Evolutionary conservation across 2,797 vertebrate species (phyloP).

Genomic region (Clarias pachynema): DNA sequence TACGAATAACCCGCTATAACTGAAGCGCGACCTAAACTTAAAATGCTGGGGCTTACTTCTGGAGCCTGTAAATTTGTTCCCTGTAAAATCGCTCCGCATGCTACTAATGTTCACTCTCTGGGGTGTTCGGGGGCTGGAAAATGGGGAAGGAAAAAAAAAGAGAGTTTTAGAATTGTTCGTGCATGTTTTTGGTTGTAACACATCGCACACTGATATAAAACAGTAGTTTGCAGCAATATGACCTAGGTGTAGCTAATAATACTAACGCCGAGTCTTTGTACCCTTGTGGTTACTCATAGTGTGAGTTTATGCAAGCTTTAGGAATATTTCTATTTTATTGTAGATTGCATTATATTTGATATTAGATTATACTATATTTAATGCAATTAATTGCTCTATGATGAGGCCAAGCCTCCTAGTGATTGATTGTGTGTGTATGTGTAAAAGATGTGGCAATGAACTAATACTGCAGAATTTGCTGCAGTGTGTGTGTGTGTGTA

Average conservation of each 20-base stretch:
- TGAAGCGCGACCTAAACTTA: conserved; percentile 6
- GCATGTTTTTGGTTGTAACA: background rate
- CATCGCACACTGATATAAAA: background rate
- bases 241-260: background rate
- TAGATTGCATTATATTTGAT: background rate
- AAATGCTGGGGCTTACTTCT: background rate
- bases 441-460: conserved; percentile 36
- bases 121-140: conserved; percentile 10
- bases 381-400: background rate
- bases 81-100: conserved; percentile 23
- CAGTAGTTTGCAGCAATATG: background rate
- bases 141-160: background rate
- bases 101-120: conserved; percentile 37
- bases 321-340: background rate
- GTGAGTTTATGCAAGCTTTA: background rate
- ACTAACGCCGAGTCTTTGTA: background rate
- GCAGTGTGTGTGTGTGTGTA: conserved; percentile 58
- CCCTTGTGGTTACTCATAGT: conserved; percentile 1
- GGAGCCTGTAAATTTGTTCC: conserved; percentile 33
- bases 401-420: background rate
- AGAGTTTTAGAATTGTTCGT: background rate
- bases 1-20: background rate
- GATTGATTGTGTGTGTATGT: background rate
- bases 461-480: conserved; percentile 56
- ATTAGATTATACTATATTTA: background rate